phyloP scores from a whole-genome alignment of 1,140 invertebrate species.

The Aplysia californica region DNA sequence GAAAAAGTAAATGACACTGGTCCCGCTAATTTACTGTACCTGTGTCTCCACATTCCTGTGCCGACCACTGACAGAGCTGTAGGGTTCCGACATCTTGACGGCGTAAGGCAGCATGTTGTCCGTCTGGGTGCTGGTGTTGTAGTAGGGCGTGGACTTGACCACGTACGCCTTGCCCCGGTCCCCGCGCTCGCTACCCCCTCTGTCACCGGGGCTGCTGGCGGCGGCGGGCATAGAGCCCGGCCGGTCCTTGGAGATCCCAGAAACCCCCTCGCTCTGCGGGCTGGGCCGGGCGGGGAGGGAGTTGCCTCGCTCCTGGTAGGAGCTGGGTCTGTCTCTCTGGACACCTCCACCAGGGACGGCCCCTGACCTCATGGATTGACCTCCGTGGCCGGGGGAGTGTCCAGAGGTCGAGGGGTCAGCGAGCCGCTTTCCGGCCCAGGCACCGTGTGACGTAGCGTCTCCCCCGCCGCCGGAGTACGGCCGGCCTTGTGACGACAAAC shows the following conservation, averaged over 20 bases:
- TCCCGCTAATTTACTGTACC: too few species aligned
- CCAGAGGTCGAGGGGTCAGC: not conserved
- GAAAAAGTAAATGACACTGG: too few species aligned
- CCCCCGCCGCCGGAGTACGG: not conserved
- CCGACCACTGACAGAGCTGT: too few species aligned
- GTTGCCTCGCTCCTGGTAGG: not conserved
- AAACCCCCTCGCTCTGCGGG: not conserved
- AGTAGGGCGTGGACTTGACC: slow-evolving; percentile 56
- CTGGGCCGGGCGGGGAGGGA: not conserved
- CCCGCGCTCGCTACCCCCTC: too few species aligned
- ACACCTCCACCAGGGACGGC: too few species aligned
- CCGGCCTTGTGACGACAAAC: not conserved
- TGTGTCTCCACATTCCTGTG: too few species aligned
- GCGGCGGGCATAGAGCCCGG: too few species aligned
- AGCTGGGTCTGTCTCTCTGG: slow-evolving; percentile 13
- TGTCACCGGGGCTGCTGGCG: too few species aligned
- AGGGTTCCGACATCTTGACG: slow-evolving; percentile 32
- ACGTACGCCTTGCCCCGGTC: slow-evolving; percentile 32
- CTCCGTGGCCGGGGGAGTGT: not conserved
- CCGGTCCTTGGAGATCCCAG: too few species aligned
- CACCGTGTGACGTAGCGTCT: not conserved
- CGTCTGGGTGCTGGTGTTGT: slow-evolving; percentile 64
- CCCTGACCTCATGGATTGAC: not conserved
- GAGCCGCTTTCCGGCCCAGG: too few species aligned
- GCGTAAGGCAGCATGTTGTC: slow-evolving; percentile 44